Evolutionary conservation across 2,113 vertebrate genomes (phyloP), one percentile per base, ranked within the genome.

Genomic region (Lepidothrix coronata): DNA sequence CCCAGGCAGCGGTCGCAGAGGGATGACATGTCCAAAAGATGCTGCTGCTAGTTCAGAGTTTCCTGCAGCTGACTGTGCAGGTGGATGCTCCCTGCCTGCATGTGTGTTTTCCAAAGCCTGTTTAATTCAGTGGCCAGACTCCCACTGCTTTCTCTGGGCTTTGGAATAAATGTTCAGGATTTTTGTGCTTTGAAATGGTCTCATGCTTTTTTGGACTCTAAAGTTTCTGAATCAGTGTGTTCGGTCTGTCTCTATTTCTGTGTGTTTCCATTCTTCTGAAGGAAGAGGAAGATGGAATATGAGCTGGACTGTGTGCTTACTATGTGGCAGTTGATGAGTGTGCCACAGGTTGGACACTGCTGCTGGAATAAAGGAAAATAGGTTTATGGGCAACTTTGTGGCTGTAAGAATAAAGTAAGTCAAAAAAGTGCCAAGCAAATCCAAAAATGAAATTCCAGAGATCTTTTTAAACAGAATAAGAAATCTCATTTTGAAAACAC

Each of bases 271-370:
- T 72, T 92, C 73, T 88, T 93, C 81, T 91, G 71, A 85, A 82
- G 48, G 55, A 92, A 91, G 39, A 21, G 82, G 52, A 73, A 55
- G 44, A 37, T 35, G 68, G 70, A 96, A 81, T 79, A 75, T 27
- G 48, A 86, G 55, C 70, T 96, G 79, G 82, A 85, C 43, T 70
- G 8, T 9, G 5, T 85, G 22, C 59, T 91, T 93, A 44, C 70
- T 93, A 82, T 96, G 95, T 95, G 95, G 94, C 96, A 93, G 79
- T n/a, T 43, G 43, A 15, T 37, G n/a, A 5, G 21, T 49, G 28
- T 72, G 67, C 70, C 55, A 92, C 77, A 67, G 62, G 37, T 54
- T 89, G 65, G 54, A 76, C 55, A 35, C n/a, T 91, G 25, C 8
- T 91, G 14, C n/a, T 95, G 93, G 24, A 88, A 89, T 89, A 78